A percentile compares a stretch with the other conserved stretches of the same genome.
Conservation (phyloP, 2,113 vertebrate genomes). For the Rhizomys pruinosus region DNA sequence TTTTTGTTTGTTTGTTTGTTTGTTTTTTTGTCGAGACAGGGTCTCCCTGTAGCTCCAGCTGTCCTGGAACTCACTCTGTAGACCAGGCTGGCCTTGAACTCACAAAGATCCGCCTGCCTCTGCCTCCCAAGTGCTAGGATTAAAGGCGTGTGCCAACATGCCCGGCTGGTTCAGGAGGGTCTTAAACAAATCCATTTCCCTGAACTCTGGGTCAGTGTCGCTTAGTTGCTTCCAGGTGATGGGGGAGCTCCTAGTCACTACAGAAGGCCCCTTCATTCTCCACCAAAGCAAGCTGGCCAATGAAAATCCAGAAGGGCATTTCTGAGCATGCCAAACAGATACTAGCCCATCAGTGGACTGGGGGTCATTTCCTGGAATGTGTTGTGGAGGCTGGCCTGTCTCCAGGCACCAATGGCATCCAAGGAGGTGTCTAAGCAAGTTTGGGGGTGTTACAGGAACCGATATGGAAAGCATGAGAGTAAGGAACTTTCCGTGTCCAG, state of each 20-base stretch:
- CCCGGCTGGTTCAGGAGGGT: too few species aligned
- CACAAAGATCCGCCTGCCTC: too few species aligned
- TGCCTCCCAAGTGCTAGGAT: too few species aligned
- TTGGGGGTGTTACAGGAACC: not conserved
- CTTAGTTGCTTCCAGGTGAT: not conserved
- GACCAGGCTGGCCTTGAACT: too few species aligned
- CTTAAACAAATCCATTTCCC: too few species aligned
- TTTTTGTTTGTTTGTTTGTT: too few species aligned
- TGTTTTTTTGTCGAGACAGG: too few species aligned
- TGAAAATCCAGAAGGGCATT: not conserved
- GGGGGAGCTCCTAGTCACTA: accelerated
- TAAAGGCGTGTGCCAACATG: too few species aligned
- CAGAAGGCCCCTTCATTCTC: not conserved
- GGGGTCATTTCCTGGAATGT: not conserved
- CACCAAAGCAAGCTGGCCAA: too few species aligned
- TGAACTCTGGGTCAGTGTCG: not conserved
- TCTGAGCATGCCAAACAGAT: not conserved
- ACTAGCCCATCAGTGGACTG: not conserved
- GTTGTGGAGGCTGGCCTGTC: not conserved
- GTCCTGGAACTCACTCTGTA: too few species aligned
- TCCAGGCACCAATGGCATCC: too few species aligned
- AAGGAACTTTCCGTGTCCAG: not conserved
- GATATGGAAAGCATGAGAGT: not conserved
- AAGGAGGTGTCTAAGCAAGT: not conserved
- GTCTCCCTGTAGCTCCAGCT: too few species aligned